A percentile compares a stretch with the other conserved stretches of the same genome.
phyloP scores from a whole-genome alignment of 2,888 invertebrate genomes.

The Drosophila buzzatii region DNA sequence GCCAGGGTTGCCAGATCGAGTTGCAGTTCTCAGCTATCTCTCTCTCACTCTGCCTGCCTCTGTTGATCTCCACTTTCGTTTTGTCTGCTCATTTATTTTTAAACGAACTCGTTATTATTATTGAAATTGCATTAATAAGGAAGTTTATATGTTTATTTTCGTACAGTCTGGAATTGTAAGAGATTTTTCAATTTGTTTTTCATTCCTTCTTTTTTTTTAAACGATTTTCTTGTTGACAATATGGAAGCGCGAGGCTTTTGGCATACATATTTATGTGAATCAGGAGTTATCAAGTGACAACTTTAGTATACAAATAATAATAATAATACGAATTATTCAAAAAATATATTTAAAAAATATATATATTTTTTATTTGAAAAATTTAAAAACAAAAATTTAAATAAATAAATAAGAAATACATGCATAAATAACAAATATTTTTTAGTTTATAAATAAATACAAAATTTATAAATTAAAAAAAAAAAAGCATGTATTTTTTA shows the following conservation, averaged over 20 bases:
- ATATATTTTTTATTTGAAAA: too few species aligned
- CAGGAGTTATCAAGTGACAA: constrained; percentile 10
- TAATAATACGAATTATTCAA: too few species aligned
- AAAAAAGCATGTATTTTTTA: too few species aligned
- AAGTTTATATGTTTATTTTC: constrained; percentile 76
- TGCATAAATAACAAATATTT: too few species aligned
- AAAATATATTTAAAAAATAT: too few species aligned
- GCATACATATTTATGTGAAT: constrained; percentile 22
- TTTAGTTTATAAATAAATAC: too few species aligned
- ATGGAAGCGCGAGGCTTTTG: not conserved
- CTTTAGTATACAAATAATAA: not conserved
- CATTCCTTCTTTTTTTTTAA: not conserved
- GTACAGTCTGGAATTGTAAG: constrained; percentile 47
- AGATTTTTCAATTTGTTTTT: constrained; percentile 14
- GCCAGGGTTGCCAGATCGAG: constrained; percentile 11
- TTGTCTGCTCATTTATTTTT: constrained; percentile 62
- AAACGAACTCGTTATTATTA: constrained; percentile 66
- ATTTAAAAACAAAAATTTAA: too few species aligned
- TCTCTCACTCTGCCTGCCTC: not conserved
- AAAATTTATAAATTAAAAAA: too few species aligned
- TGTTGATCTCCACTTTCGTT: constrained; percentile 54
- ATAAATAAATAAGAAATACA: too few species aligned
- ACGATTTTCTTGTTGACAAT: constrained; percentile 16
- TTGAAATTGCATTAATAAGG: constrained; percentile 77
- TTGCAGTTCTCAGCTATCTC: not conserved